These are phyloP conservation scores for Leuciscus waleckii DNA, from an alignment of 2,797 vertebrate genomes.

Conservation along the genomic window DNA sequence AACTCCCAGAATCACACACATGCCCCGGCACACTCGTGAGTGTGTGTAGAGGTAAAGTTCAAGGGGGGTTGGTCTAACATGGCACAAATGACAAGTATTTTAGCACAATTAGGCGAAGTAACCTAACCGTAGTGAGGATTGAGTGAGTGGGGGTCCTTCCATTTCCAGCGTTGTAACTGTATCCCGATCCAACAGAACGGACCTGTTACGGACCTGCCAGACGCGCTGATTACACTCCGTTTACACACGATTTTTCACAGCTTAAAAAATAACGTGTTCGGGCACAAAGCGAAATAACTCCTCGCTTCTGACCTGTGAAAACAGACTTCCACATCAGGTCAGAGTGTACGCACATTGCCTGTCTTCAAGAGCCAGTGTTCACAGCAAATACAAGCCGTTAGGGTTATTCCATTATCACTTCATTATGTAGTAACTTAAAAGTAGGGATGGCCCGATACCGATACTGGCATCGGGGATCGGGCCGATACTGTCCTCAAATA, in stretches of 20 bases:
- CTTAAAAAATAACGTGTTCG: slow-evolving; percentile 24
- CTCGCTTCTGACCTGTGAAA: slow-evolving; percentile 39
- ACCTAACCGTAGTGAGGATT: slow-evolving; percentile 41
- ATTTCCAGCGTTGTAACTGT: slow-evolving; percentile 55
- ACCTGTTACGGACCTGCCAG: slow-evolving; percentile 52
- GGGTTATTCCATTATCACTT: slow-evolving; percentile 14
- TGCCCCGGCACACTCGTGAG: neutral
- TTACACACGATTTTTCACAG: slow-evolving; percentile 34
- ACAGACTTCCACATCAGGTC: slow-evolving; percentile 39
- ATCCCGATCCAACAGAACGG: slow-evolving; percentile 36
- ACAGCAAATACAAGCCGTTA: neutral
- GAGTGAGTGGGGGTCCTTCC: slow-evolving; percentile 39
- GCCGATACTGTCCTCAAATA: no score
- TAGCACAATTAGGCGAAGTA: slow-evolving; percentile 60
- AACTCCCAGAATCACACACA: slow-evolving; percentile 41
- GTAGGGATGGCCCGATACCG: no score
- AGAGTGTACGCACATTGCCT: slow-evolving; percentile 17
- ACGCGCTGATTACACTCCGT: slow-evolving; percentile 51
- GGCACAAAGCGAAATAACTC: slow-evolving; percentile 44
- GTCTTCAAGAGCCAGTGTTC: neutral
- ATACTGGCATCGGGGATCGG: no score
- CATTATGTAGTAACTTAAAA: neutral
- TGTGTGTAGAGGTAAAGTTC: slow-evolving; percentile 40
- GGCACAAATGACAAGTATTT: slow-evolving; percentile 60
- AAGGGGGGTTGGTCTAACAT: slow-evolving; percentile 45